Evolutionary conservation across 2,797 vertebrate species (phyloP), one percentile per base, ranked within the genome.

Genomic region (Microctenopoma stevenorrisi): DNA sequence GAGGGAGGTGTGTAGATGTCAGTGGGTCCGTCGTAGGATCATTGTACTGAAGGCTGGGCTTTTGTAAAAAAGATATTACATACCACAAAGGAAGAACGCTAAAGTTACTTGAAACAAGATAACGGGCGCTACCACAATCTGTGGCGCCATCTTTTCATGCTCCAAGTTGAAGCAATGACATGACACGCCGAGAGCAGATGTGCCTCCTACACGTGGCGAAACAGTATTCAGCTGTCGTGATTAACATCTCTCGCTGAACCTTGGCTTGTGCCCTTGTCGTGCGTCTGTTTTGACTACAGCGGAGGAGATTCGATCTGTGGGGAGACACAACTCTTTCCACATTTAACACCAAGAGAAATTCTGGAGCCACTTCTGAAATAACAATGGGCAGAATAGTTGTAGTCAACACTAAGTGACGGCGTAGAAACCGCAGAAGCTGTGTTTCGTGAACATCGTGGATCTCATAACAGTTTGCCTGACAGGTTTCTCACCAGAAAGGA

Each of bases 241-340:
- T 81, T 70, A 68, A 56, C 54, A 62, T 82, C 68, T 59, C 18
- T 13, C 44, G 55, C 50, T 72, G 61, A 54, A 28, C 73, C 78
- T 71, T 37, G 59, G 33, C 57, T 70, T 58, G 30, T n/a, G 10
- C 44, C 57, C 67, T 28, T 6, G 28, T 12, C 40, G 35, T 42
- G 5, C 35, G 56, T 72, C 73, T 91, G 90, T 90, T 91, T 88
- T 83, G 90, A 67, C 88, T 90, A 59, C 68, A n/a, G 63, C 8
- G 16, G 74, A 71, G 72, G 52, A 78, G 87, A 89, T 86, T 42
- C 4, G 47, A 73, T 83, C 87, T 74, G 46, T 1, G 6, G 73
- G 69, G 74, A 87, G 81, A 82, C 73, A 18, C 48, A 8, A 47
- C 53, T 80, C 68, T 61, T 72, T 81, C 74, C 58, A 77, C 78